Evolutionary conservation across 2,888 invertebrate species (phyloP).

Genomic region (Sinotaia quadrata): DNA sequence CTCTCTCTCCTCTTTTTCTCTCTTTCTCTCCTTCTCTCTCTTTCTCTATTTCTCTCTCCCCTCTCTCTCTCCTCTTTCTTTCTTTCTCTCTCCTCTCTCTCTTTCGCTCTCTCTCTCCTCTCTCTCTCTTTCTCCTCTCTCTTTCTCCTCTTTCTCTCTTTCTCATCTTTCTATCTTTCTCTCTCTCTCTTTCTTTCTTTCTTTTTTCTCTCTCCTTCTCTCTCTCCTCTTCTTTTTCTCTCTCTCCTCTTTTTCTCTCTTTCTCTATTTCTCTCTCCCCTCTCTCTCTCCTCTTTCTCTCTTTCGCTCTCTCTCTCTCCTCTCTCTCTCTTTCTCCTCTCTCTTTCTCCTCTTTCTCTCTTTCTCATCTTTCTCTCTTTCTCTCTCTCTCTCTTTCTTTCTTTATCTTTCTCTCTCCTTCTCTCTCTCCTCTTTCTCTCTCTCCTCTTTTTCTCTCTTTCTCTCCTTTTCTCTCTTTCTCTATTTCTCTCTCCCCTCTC

Average conservation of each 20-base stretch:
- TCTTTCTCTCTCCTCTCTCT: too few species aligned
- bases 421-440: background rate
- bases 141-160: background rate
- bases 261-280: background rate
- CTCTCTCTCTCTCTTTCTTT: too few species aligned
- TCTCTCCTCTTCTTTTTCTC: background rate
- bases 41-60: too few species aligned
- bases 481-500: too few species aligned
- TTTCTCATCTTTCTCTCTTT: background rate
- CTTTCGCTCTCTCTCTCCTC: constrained; percentile 4
- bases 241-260: constrained; percentile 3
- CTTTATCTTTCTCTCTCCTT: constrained; percentile 1
- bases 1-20: background rate
- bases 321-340: background rate
- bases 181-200: constrained; percentile 4
- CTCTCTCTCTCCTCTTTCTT: too few species aligned
- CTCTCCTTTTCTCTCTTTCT: too few species aligned
- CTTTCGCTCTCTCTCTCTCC: background rate
- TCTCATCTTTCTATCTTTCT: constrained; percentile 5
- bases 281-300: background rate
- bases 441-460: too few species aligned
- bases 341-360: background rate
- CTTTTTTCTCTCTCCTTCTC: background rate
- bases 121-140: background rate
- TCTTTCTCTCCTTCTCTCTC: constrained; percentile 1